Percentiles rank a stretch among this genome's conserved stretches.
phyloP scores from a whole-genome alignment of 2,113 vertebrate genomes.

The Thymallus thymallus region DNA sequence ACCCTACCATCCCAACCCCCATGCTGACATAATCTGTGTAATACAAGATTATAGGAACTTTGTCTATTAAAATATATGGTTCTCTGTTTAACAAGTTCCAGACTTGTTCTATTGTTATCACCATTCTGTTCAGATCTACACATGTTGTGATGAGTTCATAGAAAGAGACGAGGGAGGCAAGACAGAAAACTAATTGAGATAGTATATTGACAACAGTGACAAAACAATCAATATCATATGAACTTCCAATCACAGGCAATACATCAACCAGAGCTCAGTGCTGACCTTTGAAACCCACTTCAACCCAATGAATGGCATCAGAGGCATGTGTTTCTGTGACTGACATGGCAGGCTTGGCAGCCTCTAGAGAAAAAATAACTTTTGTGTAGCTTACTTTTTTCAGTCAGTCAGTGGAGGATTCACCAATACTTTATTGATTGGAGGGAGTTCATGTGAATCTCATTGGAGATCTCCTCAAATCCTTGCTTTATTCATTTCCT shows the following conservation, averaged over 20 bases:
- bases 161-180: background rate
- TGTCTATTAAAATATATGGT: too few species aligned
- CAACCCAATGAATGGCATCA: too few species aligned
- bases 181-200: background rate
- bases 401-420: too few species aligned
- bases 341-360: background rate
- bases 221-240: background rate
- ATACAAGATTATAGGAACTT: background rate
- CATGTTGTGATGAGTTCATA: too few species aligned
- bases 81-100: too few species aligned
- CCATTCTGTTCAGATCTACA: too few species aligned
- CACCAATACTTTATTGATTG: conserved; percentile 21
- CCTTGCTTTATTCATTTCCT: conserved; percentile 52
- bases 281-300: background rate
- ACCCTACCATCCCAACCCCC: conserved; percentile 16
- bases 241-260: conserved; percentile 1
- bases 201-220: background rate
- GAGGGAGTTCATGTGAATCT: conserved; percentile 39
- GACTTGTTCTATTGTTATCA: background rate
- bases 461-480: conserved; percentile 41
- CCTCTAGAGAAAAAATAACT: too few species aligned
- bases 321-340: background rate
- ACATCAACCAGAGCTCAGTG: background rate
- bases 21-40: conserved; percentile 37
- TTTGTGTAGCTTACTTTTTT: too few species aligned